Evolutionary conservation across 2,888 invertebrate species (phyloP).

Genomic region (Aphidoletes aphidimyza): DNA sequence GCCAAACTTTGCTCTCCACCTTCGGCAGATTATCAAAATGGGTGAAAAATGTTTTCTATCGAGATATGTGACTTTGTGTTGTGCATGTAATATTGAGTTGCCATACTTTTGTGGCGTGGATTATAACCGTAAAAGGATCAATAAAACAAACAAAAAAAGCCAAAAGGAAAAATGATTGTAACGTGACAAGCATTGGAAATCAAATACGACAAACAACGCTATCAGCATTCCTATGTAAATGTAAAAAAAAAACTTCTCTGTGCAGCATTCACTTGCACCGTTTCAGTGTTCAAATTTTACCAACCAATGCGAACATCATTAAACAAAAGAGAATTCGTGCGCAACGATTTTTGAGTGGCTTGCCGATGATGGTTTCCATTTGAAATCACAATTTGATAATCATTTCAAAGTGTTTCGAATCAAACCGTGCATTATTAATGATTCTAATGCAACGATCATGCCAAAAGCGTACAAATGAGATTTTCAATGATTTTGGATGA

Average conservation of each 20-base stretch:
- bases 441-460: neutral
- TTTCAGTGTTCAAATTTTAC: too few species aligned
- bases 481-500: neutral
- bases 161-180: slow-evolving; percentile 41
- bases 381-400: slow-evolving; percentile 24
- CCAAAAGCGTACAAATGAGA: slow-evolving; percentile 3
- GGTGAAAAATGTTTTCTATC: too few species aligned
- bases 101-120: neutral
- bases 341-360: neutral
- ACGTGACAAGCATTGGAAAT: slow-evolving; percentile 9
- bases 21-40: too few species aligned
- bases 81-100: neutral
- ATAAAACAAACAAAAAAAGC: neutral
- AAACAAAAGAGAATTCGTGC: slow-evolving; percentile 15
- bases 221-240: neutral
- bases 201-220: neutral
- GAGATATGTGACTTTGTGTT: too few species aligned
- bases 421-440: slow-evolving; percentile 38
- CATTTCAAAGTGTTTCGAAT: slow-evolving; percentile 43
- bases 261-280: neutral
- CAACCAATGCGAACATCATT: neutral
- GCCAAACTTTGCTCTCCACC: too few species aligned
- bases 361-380: neutral
- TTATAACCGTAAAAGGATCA: neutral
- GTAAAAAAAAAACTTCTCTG: neutral